Evolutionary conservation across 2,888 invertebrate species (phyloP).

Genomic region (Drosophila maculinotata): DNA sequence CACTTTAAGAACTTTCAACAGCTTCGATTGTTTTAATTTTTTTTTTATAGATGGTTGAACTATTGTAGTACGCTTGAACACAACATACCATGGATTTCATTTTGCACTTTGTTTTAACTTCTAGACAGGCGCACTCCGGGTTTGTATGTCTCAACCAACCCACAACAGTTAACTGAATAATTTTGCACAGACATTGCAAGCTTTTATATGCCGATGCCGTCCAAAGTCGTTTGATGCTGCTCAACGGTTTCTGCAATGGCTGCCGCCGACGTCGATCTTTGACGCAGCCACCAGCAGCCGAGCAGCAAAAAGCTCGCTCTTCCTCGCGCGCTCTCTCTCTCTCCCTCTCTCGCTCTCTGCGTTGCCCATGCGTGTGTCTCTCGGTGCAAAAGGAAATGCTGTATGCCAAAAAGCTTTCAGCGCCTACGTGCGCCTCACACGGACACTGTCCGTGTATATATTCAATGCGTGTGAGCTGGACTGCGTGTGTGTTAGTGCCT

Average conservation of each 20-base stretch:
- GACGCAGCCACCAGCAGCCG: constrained; percentile 50
- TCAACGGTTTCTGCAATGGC: constrained; percentile 51
- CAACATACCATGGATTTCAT: constrained; percentile 85
- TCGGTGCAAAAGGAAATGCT: constrained; percentile 57
- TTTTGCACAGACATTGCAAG: constrained; percentile 82
- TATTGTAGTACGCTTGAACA: constrained; percentile 58
- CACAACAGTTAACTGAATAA: constrained; percentile 85
- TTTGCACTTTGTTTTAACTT: constrained; percentile 71
- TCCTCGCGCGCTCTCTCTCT: constrained; percentile 8
- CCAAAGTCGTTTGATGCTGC: constrained; percentile 56
- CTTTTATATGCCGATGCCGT: constrained; percentile 83
- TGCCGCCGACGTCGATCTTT: constrained; percentile 45
- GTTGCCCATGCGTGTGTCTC: constrained; percentile 17
- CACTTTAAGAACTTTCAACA: constrained; percentile 42
- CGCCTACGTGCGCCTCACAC: constrained; percentile 44
- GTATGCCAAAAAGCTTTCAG: constrained; percentile 53
- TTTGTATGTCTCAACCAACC: constrained; percentile 84
- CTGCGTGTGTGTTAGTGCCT: constrained; percentile 19
- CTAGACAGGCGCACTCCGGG: constrained; percentile 67
- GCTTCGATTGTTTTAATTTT: constrained; percentile 15
- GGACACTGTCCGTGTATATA: constrained; percentile 61
- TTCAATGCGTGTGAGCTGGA: constrained; percentile 50
- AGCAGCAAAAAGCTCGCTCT: constrained; percentile 54
- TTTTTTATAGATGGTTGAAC: constrained; percentile 17
- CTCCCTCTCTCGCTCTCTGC: constrained; percentile 1